phyloP scores from a whole-genome alignment of 2,888 invertebrate genomes.

The Thecocarcelia acutangulata region DNA sequence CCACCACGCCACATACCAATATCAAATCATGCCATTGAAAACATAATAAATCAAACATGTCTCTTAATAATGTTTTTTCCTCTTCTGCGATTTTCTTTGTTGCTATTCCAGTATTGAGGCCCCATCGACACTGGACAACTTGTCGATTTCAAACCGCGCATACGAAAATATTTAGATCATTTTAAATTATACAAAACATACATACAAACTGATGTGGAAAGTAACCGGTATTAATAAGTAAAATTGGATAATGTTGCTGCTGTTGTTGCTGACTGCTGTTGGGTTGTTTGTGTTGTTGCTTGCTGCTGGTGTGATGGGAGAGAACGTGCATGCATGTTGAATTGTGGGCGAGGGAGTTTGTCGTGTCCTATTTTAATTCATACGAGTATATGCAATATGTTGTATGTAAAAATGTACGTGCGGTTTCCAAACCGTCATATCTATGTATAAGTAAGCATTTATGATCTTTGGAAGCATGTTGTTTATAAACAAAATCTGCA shows the following conservation, averaged over 20 bases:
- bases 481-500: too few species aligned
- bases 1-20: not conserved
- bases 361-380: constrained; percentile 35
- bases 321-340: not conserved
- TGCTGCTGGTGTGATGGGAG: not conserved
- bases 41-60: constrained; percentile 63
- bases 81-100: not conserved
- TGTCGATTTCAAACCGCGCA: constrained; percentile 54
- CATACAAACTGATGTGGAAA: not conserved
- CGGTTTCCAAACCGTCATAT: constrained; percentile 13
- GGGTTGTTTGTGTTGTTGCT: not conserved
- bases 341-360: not conserved
- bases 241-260: constrained; percentile 14
- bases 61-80: constrained; percentile 5
- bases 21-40: constrained; percentile 40
- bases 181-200: constrained; percentile 41
- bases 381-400: constrained; percentile 12
- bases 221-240: not conserved
- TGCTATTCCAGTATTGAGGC: constrained; percentile 17
- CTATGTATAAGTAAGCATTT: not conserved
- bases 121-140: constrained; percentile 64
- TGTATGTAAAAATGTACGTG: constrained; percentile 23
- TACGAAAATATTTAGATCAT: constrained; percentile 63
- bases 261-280: not conserved
- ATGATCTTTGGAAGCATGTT: too few species aligned